A percentile compares a stretch with the other conserved stretches of the same genome.
phyloP scores from a whole-genome alignment of 2,113 vertebrate species.

The Fulmarus glacialis region DNA sequence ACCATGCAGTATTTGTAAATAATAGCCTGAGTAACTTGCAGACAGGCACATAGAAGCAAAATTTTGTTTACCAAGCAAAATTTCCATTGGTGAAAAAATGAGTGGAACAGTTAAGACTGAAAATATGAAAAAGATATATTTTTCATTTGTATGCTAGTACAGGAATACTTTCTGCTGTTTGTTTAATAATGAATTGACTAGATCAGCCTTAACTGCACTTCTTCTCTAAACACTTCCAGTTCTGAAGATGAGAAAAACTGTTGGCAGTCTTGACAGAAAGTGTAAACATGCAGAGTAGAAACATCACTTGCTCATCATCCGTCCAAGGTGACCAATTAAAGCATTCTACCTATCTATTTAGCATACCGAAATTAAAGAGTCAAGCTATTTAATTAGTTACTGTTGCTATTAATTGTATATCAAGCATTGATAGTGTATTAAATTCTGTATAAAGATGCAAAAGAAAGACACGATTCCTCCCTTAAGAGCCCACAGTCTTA shows the following conservation, averaged over 20 bases:
- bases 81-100: neutral
- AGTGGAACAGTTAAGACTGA: neutral
- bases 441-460: neutral
- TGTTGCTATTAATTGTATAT: neutral
- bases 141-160: neutral
- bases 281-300: neutral
- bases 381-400: neutral
- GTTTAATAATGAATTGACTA: neutral
- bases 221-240: neutral
- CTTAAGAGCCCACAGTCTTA: neutral
- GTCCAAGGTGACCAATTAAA: neutral
- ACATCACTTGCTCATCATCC: fast-evolving
- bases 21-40: neutral
- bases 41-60: neutral
- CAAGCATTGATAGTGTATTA: neutral
- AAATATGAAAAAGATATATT: neutral
- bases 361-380: neutral
- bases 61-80: neutral
- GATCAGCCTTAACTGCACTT: neutral
- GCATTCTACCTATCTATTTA: neutral
- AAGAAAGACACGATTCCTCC: neutral
- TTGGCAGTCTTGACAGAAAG: neutral
- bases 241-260: neutral
- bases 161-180: neutral
- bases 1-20: neutral